Evolutionary conservation across 2,797 vertebrate genomes (phyloP), one percentile per base, ranked within the genome.

Genomic region (Oryzias sinensis): DNA sequence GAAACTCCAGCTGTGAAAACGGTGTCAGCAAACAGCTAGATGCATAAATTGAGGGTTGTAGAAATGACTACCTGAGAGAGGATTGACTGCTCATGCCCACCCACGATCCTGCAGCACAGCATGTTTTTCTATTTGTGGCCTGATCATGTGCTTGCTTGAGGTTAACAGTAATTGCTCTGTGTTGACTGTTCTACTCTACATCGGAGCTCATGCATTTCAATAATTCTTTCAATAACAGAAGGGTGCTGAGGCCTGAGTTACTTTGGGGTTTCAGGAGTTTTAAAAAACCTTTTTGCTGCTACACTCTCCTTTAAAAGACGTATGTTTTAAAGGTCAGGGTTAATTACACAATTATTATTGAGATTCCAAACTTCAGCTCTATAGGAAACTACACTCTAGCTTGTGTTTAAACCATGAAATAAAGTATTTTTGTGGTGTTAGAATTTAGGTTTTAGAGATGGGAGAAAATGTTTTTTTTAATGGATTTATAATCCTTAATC

Each of bases 91-190:
- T 79, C 74, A 42, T 46, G 49, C 59, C 54, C 46, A 59, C 62
- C 60, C 47, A 41, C 59, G 53, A 64, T 57, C 48, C 70, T 53
- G 73, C 64, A 59, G 65, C 5, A 54, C 70, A 82, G 85, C 80
- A 55, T 85, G 75, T 87, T 85, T 80, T 78, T 68, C 79, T 55
- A 65, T 45, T 2, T 59, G 60, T 49, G 66, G 71, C 47, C 54
- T 85, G 70, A 87, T 70, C 70, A 82, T 72, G 76, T 77, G 74
- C 76, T 81, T 78, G 76, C 46, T 72, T 84, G 82, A 79, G 82
- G 81, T 84, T 77, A 29, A 24, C 47, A 41, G 56, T 70, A 71
- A 77, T 70, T 73, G 53, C 62, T 49, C 49, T 25, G 65, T 66
- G 76, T 75, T 74, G 76, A 79, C 65, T 64, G 45, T 63, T 56